phyloP scores from a whole-genome alignment of 2,113 vertebrate genomes.

The Rhizomys pruinosus region DNA sequence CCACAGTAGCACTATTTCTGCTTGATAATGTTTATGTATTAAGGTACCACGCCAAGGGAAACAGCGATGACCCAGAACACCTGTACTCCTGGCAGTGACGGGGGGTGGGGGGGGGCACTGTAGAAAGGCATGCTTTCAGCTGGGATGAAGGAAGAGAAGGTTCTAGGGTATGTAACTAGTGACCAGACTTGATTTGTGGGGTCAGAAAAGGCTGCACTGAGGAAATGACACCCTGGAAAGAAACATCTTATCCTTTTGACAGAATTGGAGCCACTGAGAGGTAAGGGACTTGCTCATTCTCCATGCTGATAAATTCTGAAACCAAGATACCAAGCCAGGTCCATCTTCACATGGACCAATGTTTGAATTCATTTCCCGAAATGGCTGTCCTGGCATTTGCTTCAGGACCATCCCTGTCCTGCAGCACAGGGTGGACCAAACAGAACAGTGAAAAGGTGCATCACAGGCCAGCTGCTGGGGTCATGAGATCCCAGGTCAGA shows the following conservation, averaged over 20 bases:
- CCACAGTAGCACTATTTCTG: neutral
- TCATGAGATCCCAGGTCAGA: neutral
- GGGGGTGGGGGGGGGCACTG: no score
- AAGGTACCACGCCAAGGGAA: neutral
- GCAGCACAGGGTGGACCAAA: neutral
- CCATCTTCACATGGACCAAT: no score
- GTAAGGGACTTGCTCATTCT: neutral
- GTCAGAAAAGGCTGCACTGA: neutral
- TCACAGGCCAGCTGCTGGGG: neutral
- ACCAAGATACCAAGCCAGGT: neutral
- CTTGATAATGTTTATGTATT: neutral
- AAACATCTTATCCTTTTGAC: neutral
- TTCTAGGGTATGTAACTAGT: neutral
- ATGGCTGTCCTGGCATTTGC: neutral
- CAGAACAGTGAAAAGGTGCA: neutral
- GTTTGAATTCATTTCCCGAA: neutral
- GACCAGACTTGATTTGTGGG: neutral
- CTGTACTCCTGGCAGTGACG: neutral
- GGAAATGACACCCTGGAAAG: neutral
- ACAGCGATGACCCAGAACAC: neutral
- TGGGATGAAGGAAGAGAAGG: neutral
- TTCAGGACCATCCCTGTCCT: fast-evolving
- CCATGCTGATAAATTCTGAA: neutral
- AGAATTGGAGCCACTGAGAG: neutral
- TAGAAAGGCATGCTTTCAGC: neutral